Evolutionary conservation across 2,797 vertebrate genomes (phyloP).

Genomic region (Scleropages formosus): DNA sequence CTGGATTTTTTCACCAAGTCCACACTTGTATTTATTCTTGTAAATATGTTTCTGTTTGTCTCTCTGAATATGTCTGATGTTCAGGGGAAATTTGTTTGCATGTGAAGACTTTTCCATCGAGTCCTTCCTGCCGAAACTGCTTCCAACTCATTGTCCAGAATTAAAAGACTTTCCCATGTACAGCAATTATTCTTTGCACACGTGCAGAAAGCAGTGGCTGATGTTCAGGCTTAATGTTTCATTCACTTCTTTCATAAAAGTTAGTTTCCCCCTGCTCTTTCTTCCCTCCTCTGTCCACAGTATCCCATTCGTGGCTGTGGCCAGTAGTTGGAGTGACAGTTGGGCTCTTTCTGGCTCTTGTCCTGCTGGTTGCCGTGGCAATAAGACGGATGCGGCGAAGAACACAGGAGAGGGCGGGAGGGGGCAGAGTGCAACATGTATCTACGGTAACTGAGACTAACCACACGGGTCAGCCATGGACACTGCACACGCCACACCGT

Average conservation of each 20-base stretch:
- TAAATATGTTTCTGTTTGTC: background rate
- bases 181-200: too few species aligned
- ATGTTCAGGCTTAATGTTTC: background rate
- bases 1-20: background rate
- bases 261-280: background rate
- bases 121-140: too few species aligned
- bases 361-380: constrained; percentile 62
- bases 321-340: constrained; percentile 62
- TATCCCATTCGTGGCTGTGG: constrained; percentile 65
- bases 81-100: background rate
- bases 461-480: constrained; percentile 52
- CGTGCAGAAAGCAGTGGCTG: too few species aligned
- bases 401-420: constrained; percentile 46
- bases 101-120: too few species aligned
- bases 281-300: constrained; percentile 22
- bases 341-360: constrained; percentile 61
- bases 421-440: constrained; percentile 51
- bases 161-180: too few species aligned
- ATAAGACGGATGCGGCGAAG: constrained; percentile 64
- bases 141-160: too few species aligned
- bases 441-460: constrained; percentile 43
- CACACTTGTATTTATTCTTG: background rate
- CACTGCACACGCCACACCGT: constrained; percentile 41
- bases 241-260: background rate
- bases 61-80: background rate